Conservation (phyloP, 92 coral and sea anemone genomes). For the Paramuricea clavata region DNA sequence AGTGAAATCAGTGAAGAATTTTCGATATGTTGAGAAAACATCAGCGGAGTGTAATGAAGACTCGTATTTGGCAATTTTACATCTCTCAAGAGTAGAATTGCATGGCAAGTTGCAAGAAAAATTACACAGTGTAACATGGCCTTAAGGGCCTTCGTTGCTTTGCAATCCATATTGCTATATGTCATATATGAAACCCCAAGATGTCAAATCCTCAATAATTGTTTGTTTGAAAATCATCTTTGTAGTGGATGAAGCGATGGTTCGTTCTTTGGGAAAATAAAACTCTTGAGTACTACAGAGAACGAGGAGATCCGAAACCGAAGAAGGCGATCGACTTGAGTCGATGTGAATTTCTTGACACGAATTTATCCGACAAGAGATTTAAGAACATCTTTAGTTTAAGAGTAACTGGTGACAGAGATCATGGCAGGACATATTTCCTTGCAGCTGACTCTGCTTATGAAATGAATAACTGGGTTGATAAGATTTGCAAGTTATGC, state of each 20-base stretch:
- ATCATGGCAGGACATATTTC: slow-evolving; percentile 4
- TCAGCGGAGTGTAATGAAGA: no score
- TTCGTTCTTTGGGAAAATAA: slow-evolving; percentile 25
- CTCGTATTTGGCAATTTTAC: no score
- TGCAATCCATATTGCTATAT: no score
- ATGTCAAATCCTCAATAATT: neutral
- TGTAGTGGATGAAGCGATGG: slow-evolving; percentile 34
- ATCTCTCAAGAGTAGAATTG: no score
- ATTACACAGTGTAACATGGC: no score
- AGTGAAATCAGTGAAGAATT: no score
- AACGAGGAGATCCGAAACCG: slow-evolving; percentile 4
- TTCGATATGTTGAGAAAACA: no score
- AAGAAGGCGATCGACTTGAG: slow-evolving; percentile 26
- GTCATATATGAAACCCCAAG: no score
- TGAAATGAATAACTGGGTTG: slow-evolving; percentile 23
- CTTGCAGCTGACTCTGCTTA: slow-evolving; percentile 36
- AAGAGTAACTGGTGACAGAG: neutral
- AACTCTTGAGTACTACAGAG: slow-evolving; percentile 13
- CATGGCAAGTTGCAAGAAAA: no score
- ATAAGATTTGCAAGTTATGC: slow-evolving; percentile 29
- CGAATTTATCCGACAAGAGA: slow-evolving; percentile 16
- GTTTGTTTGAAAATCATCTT: neutral
- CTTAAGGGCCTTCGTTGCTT: no score
- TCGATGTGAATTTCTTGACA: slow-evolving; percentile 21
- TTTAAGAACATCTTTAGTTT: slow-evolving; percentile 31